Evolutionary conservation across 2,888 invertebrate genomes (phyloP), one percentile per base, ranked within the genome.

Genomic region (Aphrophora alni): DNA sequence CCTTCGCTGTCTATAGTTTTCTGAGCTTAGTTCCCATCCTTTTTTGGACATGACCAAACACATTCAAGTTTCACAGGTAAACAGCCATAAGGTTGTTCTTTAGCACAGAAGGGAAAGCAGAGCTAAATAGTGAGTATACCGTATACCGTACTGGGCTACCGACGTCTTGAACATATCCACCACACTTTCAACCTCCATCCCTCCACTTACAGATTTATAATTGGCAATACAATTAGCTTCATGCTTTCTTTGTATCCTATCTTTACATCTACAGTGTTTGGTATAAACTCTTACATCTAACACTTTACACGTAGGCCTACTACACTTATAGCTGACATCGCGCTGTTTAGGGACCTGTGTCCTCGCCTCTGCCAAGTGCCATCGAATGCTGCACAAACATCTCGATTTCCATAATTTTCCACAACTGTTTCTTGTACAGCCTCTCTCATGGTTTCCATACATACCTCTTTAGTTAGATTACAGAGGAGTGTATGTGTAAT

Each of bases 11-110:
- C 51, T 81, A 80, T 71, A 81, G 51, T 25, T 76, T 80, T 72
- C 82, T 44, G 17, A 82, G 79, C n/a, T 82, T 33, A 17, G 78
- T 75, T 12, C 83, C 82, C 83, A 83, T 83, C n/a, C 73, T 44
- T 26, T n/a, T n/a, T n/a, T n/a, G n/a, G 28, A 25, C 73, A 73
- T 73, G 73, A 4, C 73, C 73, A 1, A n/a, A 72, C 51, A 72
- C 71, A 72, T 51, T 78, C 78, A 74, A 68, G 72, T 79, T 82
- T 80, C 72, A 27, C 38, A 75, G 75, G 75, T 75, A 75, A 75
- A 75, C 75, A 75, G 75, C 75, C 75, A 75, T 75, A 75, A 75
- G 75, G 75, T 75, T 75, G 75, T 75, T 0, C 14, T 75, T 38
- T 38, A 38, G 75, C 72, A 71, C 68, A 24, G 68, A 7, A 68